phyloP scores from a whole-genome alignment of 2,797 vertebrate genomes.

The Scolopax rusticola region DNA sequence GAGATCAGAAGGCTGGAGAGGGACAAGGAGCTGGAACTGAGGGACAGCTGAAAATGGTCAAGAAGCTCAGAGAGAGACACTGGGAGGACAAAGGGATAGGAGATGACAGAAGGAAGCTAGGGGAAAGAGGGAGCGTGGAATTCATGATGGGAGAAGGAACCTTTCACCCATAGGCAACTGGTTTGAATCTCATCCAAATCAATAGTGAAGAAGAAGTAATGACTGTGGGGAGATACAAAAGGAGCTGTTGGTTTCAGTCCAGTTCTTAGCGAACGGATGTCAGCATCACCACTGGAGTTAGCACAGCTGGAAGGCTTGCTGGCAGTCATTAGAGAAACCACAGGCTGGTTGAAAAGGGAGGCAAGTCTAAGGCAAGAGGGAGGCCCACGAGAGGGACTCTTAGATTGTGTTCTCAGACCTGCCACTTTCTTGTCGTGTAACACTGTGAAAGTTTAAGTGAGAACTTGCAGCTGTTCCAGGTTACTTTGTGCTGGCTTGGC shows the following conservation, averaged over 20 bases:
- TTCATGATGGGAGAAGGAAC: background rate
- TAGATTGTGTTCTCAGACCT: conserved; percentile 1
- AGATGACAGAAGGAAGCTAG: background rate
- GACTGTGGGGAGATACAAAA: conserved; percentile 7
- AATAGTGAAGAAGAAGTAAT: background rate
- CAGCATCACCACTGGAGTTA: background rate
- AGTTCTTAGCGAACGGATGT: conserved; percentile 3
- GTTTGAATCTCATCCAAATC: conserved; percentile 31
- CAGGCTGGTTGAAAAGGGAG: conserved; percentile 10
- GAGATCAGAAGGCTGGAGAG: background rate
- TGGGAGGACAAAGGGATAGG: background rate
- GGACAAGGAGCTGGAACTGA: background rate
- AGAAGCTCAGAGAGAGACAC: background rate
- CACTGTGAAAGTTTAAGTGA: background rate
- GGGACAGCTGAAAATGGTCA: background rate
- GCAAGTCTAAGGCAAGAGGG: background rate
- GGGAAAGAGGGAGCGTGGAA: background rate
- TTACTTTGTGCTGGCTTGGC: background rate
- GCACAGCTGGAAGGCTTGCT: conserved; percentile 26
- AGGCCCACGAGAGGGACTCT: background rate
- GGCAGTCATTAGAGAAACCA: conserved; percentile 3
- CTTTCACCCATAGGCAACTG: conserved; percentile 56
- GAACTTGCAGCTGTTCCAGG: conserved; percentile 1
- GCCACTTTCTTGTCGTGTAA: background rate
- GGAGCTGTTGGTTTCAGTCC: conserved; percentile 24